Conservation (phyloP, 30 jellyfish, hydroid and myxozoan species). For the Hydractinia echinata region DNA sequence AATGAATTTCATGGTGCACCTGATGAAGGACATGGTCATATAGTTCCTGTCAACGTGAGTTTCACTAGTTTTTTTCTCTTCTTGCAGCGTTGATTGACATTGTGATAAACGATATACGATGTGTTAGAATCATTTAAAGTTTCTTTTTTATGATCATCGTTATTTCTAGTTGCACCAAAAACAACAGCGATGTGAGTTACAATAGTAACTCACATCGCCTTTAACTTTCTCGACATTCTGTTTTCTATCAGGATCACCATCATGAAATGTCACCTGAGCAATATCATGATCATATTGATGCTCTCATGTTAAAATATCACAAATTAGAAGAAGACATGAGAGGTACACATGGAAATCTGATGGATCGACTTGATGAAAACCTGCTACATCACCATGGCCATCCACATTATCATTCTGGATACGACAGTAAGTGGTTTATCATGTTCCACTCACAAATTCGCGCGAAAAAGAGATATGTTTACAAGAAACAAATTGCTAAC, state of each 20-base stretch:
- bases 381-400: slow-evolving; percentile 69
- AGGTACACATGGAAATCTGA: slow-evolving; percentile 68
- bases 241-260: slow-evolving; percentile 32
- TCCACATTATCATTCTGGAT: slow-evolving; percentile 81
- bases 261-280: slow-evolving; percentile 79
- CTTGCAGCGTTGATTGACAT: no score
- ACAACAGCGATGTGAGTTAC: no score
- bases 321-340: slow-evolving; percentile 73
- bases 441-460: background rate
- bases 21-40: slow-evolving; percentile 36
- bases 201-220: no score
- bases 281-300: slow-evolving; percentile 84
- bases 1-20: slow-evolving; percentile 26
- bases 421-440: slow-evolving; percentile 53
- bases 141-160: no score
- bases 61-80: no score
- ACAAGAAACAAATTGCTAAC: no score
- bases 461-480: no score
- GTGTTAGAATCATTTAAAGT: no score
- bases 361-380: slow-evolving; percentile 32
- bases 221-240: no score
- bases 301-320: slow-evolving; percentile 64
- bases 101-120: no score
- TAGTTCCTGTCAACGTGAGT: slow-evolving; percentile 25
- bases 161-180: no score